Conservation (phyloP, 2,113 vertebrate genomes). For the Triplophysa tibetana region DNA sequence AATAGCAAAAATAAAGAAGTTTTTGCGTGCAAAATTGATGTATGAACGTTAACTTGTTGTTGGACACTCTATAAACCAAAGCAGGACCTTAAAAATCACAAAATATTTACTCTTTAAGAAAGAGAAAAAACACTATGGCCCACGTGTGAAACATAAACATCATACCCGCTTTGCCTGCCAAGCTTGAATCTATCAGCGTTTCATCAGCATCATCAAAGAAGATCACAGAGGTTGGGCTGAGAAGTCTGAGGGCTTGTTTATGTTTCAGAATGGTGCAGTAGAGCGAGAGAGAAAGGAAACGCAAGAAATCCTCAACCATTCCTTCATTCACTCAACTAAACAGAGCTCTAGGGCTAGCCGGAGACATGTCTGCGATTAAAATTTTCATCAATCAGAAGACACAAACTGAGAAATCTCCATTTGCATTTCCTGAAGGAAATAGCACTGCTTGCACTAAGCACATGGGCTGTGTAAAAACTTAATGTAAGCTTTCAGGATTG, state of each 20-base stretch:
- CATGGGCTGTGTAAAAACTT: not conserved
- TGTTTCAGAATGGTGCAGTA: slow-evolving; percentile 18
- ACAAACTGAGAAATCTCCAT: not conserved
- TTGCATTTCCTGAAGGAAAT: slow-evolving; percentile 17
- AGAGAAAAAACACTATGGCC: not conserved
- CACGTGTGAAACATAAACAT: slow-evolving; percentile 4
- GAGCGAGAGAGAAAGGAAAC: not conserved
- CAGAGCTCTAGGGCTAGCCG: not conserved
- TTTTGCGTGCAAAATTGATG: too few species aligned
- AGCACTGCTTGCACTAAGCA: not conserved
- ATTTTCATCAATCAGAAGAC: not conserved
- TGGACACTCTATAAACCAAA: too few species aligned
- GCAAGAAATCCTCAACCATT: not conserved
- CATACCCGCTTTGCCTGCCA: not conserved
- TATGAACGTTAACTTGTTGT: too few species aligned
- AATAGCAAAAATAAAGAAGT: too few species aligned
- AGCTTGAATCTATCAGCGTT: not conserved
- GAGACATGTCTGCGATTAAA: slow-evolving; percentile 6
- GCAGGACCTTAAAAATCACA: too few species aligned
- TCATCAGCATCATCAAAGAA: slow-evolving; percentile 28
- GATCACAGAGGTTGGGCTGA: slow-evolving; percentile 15
- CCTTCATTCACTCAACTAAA: slow-evolving; percentile 16
- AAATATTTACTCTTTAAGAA: too few species aligned
- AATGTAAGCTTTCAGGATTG: slow-evolving; percentile 1
- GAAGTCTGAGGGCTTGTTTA: not conserved